Conservation (phyloP, 2,797 vertebrate genomes). For the Notamacropus eugenii region DNA sequence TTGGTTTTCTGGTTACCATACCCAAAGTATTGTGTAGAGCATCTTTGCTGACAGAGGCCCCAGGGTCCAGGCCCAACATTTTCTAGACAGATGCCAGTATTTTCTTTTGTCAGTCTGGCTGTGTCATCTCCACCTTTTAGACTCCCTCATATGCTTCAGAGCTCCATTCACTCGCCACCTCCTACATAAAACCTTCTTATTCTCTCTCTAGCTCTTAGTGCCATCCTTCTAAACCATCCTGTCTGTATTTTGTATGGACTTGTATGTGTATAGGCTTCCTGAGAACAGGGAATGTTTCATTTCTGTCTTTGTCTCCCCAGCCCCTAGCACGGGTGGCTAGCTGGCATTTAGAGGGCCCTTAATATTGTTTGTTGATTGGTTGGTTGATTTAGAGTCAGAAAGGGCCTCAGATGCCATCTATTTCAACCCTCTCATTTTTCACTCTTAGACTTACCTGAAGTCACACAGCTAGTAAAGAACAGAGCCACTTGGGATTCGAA, state of each 20-base stretch:
- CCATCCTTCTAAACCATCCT: not conserved
- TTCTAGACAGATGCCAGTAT: not conserved
- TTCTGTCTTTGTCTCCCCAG: not conserved
- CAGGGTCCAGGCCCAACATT: not conserved
- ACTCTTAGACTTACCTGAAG: not conserved
- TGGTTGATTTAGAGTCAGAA: not conserved
- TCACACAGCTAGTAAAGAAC: not conserved
- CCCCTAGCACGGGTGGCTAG: not conserved
- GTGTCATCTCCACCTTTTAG: not conserved
- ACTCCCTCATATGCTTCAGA: not conserved
- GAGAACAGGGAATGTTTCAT: not conserved
- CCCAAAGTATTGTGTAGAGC: not conserved
- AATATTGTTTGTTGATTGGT: not conserved
- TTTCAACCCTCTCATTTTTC: not conserved
- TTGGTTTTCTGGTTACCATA: not conserved
- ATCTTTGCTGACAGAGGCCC: not conserved
- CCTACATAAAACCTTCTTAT: not conserved
- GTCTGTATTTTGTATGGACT: not conserved
- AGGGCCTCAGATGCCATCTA: not conserved
- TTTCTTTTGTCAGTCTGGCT: not conserved
- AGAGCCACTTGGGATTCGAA: not conserved
- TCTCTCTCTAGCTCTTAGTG: not conserved
- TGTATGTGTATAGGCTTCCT: not conserved
- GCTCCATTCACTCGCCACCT: not conserved
- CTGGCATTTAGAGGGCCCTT: not conserved